Evolutionary conservation across 2,797 vertebrate genomes (phyloP).

Genomic region (Typhlichthys eigenmanni): DNA sequence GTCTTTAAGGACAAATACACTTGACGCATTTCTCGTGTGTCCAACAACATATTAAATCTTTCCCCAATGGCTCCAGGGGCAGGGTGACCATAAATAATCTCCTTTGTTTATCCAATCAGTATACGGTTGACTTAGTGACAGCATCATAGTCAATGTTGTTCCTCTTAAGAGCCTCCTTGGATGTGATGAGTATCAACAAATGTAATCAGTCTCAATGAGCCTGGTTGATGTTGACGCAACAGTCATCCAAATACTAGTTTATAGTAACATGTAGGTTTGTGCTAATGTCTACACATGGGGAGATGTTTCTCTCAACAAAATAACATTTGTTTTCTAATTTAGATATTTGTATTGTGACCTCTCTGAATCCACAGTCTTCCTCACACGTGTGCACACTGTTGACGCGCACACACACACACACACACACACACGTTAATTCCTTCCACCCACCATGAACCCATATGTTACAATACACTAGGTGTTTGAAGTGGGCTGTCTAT

Average conservation of each 20-base stretch:
- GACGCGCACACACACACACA: too few species aligned
- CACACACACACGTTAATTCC: too few species aligned
- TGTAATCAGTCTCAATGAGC: constrained; percentile 16
- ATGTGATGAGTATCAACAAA: constrained; percentile 31
- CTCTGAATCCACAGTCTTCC: too few species aligned
- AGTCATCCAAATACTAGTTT: constrained; percentile 12
- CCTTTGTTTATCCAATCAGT: constrained; percentile 38
- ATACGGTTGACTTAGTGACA: constrained; percentile 25
- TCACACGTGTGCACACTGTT: too few species aligned
- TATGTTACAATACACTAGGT: too few species aligned
- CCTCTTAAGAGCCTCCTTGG: constrained; percentile 28
- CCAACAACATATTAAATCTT: constrained; percentile 47
- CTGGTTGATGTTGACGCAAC: constrained; percentile 26
- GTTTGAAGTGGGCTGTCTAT: too few species aligned
- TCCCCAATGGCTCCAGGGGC: constrained; percentile 38
- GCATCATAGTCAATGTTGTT: constrained; percentile 8
- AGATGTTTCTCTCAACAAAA: constrained; percentile 10
- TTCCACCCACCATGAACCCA: too few species aligned
- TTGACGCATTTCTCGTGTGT: constrained; percentile 28
- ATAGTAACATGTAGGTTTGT: background rate
- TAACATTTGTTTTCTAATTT: background rate
- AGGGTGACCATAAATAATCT: constrained; percentile 46
- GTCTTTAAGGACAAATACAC: constrained; percentile 18
- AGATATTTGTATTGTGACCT: too few species aligned
- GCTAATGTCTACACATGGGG: background rate